Evolutionary conservation across 2,888 invertebrate genomes (phyloP).

Genomic region (Octodonta nipae): DNA sequence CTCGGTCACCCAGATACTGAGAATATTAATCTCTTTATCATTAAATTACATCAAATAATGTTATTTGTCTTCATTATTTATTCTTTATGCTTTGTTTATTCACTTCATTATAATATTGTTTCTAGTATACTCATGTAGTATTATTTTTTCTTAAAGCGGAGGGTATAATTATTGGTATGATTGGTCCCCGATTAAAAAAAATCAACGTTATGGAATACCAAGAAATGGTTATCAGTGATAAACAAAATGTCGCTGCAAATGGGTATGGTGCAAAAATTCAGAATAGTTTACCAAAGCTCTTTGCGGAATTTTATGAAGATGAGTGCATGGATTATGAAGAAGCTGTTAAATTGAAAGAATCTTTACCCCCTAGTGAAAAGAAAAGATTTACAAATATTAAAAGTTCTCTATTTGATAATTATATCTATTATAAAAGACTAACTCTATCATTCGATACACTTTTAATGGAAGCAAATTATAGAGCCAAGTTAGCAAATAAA

Average conservation of each 20-base stretch:
- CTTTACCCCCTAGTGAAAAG: slow-evolving; percentile 3
- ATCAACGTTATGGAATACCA: slow-evolving; percentile 46
- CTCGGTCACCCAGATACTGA: no score
- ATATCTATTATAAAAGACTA: slow-evolving; percentile 38
- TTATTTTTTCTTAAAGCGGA: no score
- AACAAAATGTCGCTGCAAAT: slow-evolving; percentile 32
- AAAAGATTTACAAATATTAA: slow-evolving; percentile 12
- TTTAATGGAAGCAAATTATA: slow-evolving; percentile 46
- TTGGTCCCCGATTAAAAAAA: slow-evolving; percentile 43
- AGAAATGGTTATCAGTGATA: slow-evolving; percentile 41
- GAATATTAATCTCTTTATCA: no score
- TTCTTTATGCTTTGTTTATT: no score
- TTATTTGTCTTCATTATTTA: no score
- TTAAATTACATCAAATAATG: no score
- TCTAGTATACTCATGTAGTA: no score
- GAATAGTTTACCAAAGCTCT: slow-evolving; percentile 19
- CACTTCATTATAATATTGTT: no score
- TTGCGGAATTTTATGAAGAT: slow-evolving; percentile 22
- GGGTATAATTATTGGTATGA: slow-evolving; percentile 40
- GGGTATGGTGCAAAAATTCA: slow-evolving; percentile 33
- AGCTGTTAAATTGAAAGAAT: slow-evolving; percentile 4
- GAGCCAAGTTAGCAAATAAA: slow-evolving; percentile 39
- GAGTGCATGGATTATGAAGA: slow-evolving; percentile 11
- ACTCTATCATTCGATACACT: slow-evolving; percentile 47
- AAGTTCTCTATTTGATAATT: slow-evolving; percentile 24